Evolutionary conservation across 2,888 invertebrate species (phyloP).

Genomic region (Dinocampus coccinellae): DNA sequence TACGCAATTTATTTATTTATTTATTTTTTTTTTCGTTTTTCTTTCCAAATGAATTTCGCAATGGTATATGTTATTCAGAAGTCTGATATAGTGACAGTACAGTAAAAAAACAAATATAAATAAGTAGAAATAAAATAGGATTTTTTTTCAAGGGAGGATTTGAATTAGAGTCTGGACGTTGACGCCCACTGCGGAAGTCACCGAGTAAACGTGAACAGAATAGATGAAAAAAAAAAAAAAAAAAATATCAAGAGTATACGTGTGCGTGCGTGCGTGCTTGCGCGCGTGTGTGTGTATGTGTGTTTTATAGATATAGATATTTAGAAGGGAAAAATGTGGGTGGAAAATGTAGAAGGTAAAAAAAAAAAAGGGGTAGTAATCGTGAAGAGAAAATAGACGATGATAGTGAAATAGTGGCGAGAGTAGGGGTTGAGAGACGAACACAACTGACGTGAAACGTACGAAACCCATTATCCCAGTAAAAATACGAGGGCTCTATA

Average conservation of each 20-base stretch:
- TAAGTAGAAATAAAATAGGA: neutral
- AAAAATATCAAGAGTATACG: neutral
- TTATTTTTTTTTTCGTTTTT: no score
- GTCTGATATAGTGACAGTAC: no score
- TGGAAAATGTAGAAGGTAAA: slow-evolving; percentile 32
- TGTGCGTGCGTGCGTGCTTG: neutral
- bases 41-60: no score
- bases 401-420: neutral
- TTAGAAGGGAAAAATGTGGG: slow-evolving; percentile 40
- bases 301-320: no score
- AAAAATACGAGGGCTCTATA: slow-evolving; percentile 52
- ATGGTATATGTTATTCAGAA: no score
- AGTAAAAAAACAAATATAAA: no score
- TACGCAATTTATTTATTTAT: no score
- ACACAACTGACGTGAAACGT: slow-evolving; percentile 25
- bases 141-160: neutral
- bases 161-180: neutral
- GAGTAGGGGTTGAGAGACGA: slow-evolving; percentile 33
- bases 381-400: slow-evolving; percentile 4
- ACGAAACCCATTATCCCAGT: slow-evolving; percentile 51
- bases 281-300: neutral
- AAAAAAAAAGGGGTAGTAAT: slow-evolving; percentile 42
- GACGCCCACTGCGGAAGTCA: neutral
- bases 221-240: no score
- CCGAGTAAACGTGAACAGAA: neutral